phyloP scores from a whole-genome alignment of 2,888 invertebrate genomes.

The Brenthis ino region DNA sequence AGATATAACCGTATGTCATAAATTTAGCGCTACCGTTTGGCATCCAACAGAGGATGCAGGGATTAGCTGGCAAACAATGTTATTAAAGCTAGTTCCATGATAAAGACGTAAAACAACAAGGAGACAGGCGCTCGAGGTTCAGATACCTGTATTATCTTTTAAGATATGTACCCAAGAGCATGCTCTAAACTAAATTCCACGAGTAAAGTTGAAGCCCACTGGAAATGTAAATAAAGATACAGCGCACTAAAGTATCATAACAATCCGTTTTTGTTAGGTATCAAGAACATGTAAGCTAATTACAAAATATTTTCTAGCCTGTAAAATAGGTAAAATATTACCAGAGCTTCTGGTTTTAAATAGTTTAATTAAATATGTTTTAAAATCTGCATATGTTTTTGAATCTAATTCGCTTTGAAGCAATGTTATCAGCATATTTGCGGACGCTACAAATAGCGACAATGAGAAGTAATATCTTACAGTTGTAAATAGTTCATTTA shows the following conservation, averaged over 20 bases:
- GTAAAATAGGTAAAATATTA: conserved; percentile 15
- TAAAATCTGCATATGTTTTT: not conserved
- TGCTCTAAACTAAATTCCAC: conserved; percentile 37
- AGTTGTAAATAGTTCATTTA: no score
- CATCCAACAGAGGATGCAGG: conserved; percentile 67
- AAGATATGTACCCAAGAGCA: conserved; percentile 40
- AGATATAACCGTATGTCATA: conserved; percentile 81
- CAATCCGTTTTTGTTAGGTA: conserved; percentile 9
- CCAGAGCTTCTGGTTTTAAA: conserved; percentile 12
- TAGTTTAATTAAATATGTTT: conserved; percentile 7
- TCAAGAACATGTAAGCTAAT: not conserved
- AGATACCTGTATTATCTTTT: conserved; percentile 59
- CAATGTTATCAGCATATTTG: not conserved
- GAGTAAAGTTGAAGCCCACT: conserved; percentile 3
- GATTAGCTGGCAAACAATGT: conserved; percentile 73
- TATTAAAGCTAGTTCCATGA: conserved; percentile 64
- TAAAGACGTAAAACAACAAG: conserved; percentile 67
- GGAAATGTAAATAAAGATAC: conserved; percentile 17
- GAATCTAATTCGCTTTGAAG: conserved; percentile 2
- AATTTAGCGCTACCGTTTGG: conserved; percentile 77
- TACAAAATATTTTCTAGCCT: not conserved
- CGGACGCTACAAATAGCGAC: not conserved
- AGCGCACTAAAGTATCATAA: conserved; percentile 16
- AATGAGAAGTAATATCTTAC: not conserved
- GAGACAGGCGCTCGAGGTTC: conserved; percentile 61